These are phyloP conservation scores for Propithecus perrieri DNA, from an alignment of 2,797 vertebrate species.

Conservation along the genomic window DNA sequence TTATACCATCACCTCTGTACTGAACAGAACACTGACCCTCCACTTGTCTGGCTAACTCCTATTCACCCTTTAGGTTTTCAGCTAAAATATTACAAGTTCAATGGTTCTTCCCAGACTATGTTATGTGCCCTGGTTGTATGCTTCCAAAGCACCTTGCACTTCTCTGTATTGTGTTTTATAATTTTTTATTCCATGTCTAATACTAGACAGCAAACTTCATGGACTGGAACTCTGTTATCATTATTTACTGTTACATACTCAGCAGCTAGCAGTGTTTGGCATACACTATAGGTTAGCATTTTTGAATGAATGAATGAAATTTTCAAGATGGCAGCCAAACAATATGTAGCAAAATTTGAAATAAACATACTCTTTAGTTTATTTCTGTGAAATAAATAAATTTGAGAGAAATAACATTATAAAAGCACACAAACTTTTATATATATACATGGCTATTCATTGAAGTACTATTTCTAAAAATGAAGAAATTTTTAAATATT, in stretches of 20 bases:
- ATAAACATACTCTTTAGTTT: background rate
- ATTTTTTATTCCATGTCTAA: background rate
- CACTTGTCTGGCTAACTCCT: background rate
- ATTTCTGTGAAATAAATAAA: background rate
- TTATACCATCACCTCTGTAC: background rate
- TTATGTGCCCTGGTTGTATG: background rate
- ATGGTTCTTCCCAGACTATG: background rate
- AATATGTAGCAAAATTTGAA: slow-evolving; percentile 30
- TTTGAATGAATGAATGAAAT: background rate
- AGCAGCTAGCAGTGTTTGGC: background rate
- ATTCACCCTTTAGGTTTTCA: background rate
- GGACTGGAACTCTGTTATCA: background rate
- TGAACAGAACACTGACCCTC: background rate
- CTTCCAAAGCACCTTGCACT: background rate
- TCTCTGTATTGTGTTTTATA: background rate
- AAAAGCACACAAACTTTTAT: background rate
- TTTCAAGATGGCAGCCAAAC: background rate
- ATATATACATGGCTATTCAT: background rate
- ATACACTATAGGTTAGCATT: background rate
- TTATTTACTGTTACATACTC: background rate
- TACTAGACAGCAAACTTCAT: background rate
- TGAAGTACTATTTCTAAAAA: slow-evolving; percentile 16
- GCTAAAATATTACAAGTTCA: background rate
- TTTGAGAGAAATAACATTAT: background rate
- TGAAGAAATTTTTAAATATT: background rate